Conservation (phyloP, 2,113 vertebrate genomes). For the Furnarius figulus region DNA sequence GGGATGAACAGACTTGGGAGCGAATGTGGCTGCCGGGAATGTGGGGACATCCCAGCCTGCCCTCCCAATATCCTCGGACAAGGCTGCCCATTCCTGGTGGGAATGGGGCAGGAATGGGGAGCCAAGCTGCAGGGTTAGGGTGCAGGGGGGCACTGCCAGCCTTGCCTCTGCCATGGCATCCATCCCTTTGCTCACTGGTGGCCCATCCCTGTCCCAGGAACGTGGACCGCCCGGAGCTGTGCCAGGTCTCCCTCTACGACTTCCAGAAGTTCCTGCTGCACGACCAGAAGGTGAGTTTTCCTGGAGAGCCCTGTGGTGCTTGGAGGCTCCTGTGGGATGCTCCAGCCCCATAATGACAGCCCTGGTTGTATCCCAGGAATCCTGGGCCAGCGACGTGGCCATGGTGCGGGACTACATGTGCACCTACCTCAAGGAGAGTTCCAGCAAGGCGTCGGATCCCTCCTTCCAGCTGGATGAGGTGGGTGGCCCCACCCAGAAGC, state of each 20-base stretch:
- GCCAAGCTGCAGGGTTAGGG: not conserved
- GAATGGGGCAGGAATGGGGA: not conserved
- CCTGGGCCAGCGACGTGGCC: constrained; percentile 81
- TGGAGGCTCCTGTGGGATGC: not conserved
- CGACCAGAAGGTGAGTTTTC: constrained; percentile 82
- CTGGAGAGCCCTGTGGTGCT: not conserved
- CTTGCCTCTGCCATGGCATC: not conserved
- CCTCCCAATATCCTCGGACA: fast-evolving
- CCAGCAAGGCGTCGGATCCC: constrained; percentile 69
- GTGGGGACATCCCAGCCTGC: not conserved
- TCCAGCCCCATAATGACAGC: fast-evolving
- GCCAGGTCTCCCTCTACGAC: constrained; percentile 85
- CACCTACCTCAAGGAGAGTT: constrained; percentile 76
- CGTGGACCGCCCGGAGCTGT: constrained; percentile 83
- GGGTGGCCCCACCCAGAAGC: not conserved
- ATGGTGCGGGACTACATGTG: constrained; percentile 81
- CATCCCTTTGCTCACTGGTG: not conserved
- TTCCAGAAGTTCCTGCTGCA: constrained; percentile 88
- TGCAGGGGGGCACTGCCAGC: not conserved
- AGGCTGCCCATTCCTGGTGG: fast-evolving
- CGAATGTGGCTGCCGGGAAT: not conserved
- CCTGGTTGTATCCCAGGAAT: constrained; percentile 66
- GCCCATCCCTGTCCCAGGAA: constrained; percentile 64
- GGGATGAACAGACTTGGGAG: not conserved
- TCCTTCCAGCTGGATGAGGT: constrained; percentile 87